Percentiles rank a stretch among this genome's conserved stretches.
phyloP scores from a whole-genome alignment of 1,140 invertebrate species.

The Drosophila oshimai region DNA sequence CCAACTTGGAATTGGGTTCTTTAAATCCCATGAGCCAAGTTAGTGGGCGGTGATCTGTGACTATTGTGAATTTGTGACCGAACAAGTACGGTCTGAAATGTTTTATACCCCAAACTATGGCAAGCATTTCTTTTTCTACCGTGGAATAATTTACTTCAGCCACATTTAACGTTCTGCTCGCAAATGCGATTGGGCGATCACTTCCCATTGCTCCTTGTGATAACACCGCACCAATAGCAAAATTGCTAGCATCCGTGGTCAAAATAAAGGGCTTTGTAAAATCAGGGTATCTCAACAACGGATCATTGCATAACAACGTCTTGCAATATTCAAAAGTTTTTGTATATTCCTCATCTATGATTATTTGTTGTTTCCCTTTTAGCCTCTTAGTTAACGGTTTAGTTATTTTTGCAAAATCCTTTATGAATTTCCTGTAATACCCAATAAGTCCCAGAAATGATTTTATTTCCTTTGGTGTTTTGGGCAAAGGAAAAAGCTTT shows the following conservation, averaged over 20 bases:
- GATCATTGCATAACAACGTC: conserved; percentile 13
- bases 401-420: conserved; percentile 46
- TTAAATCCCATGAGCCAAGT: conserved; percentile 9
- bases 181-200: conserved; percentile 24
- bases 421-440: conserved; percentile 43
- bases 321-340: conserved; percentile 30
- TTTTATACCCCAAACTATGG: neutral
- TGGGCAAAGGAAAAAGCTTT: neutral
- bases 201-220: conserved; percentile 30
- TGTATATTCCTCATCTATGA: conserved; percentile 4
- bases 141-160: neutral
- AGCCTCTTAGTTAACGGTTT: conserved; percentile 25
- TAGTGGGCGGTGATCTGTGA: conserved; percentile 7
- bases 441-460: too few species aligned
- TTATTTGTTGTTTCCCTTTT: conserved; percentile 24
- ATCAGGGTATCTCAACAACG: conserved; percentile 36
- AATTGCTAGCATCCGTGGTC: conserved; percentile 28
- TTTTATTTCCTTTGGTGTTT: conserved; percentile 22
- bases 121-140: neutral
- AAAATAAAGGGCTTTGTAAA: conserved; percentile 43
- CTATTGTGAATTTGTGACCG: conserved; percentile 11
- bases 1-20: neutral
- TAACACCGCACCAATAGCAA: conserved; percentile 33
- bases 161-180: conserved; percentile 16
- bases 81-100: conserved; percentile 3